A percentile compares a stretch with the other conserved stretches of the same genome.
phyloP scores from a whole-genome alignment of 2,113 vertebrate genomes.

The Macaca mulatta region DNA sequence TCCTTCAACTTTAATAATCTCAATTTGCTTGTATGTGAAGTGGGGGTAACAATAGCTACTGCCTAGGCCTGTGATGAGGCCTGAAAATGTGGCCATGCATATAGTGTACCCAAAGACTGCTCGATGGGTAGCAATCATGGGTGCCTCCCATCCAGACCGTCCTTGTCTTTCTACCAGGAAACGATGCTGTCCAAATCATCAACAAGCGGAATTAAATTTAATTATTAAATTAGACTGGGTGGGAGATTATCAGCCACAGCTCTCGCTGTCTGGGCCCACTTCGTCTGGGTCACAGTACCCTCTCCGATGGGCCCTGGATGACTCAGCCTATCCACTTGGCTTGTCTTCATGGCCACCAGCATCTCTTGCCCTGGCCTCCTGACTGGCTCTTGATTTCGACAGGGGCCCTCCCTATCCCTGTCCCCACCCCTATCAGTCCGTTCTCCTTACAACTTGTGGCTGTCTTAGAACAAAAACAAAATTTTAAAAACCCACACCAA shows the following conservation, averaged over 20 bases:
- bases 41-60: not conserved
- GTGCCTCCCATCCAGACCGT: not conserved
- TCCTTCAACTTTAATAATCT: not conserved
- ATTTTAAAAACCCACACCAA: not conserved
- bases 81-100: not conserved
- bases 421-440: not conserved
- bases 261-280: not conserved
- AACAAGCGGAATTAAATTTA: slow-evolving; percentile 42
- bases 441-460: not conserved
- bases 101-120: not conserved
- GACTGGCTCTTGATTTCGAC: not conserved
- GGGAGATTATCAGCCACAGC: not conserved
- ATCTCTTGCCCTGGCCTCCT: not conserved
- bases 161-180: slow-evolving; percentile 10
- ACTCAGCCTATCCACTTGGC: slow-evolving; percentile 24
- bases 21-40: not conserved
- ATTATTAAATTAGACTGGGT: slow-evolving; percentile 38
- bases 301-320: slow-evolving; percentile 3
- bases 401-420: not conserved
- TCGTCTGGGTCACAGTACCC: slow-evolving; percentile 41
- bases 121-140: not conserved
- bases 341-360: not conserved
- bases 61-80: not conserved
- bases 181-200: slow-evolving; percentile 41
- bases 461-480: not conserved